phyloP scores from a whole-genome alignment of 2,797 vertebrate genomes.

The Hydrocynus forskahlii region DNA sequence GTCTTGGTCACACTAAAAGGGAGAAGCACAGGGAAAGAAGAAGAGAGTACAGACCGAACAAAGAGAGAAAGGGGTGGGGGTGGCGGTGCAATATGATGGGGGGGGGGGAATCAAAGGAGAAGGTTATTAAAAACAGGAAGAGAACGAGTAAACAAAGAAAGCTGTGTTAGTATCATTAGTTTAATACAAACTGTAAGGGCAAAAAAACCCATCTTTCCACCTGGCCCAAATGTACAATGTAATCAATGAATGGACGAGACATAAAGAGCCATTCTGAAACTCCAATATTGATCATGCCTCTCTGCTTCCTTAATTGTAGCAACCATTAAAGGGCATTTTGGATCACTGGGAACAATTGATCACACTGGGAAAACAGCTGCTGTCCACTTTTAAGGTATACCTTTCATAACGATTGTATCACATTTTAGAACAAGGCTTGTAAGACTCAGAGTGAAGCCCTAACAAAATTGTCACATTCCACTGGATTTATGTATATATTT shows the following conservation, averaged over 20 bases:
- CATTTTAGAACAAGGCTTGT: neutral
- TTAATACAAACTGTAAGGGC: neutral
- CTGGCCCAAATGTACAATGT: neutral
- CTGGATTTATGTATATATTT: too few species aligned
- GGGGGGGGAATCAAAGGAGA: constrained; percentile 53
- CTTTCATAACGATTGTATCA: constrained; percentile 16
- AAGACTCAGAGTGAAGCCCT: neutral
- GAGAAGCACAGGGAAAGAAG: constrained; percentile 47
- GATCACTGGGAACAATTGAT: constrained; percentile 26
- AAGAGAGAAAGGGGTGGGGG: constrained; percentile 42
- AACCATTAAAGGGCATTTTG: constrained; percentile 17
- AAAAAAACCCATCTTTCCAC: neutral
- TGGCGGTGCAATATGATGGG: neutral
- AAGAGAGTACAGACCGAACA: constrained; percentile 34
- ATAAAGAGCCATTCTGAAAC: constrained; percentile 21
- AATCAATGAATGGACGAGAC: neutral
- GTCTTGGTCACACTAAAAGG: constrained; percentile 93
- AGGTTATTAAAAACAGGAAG: neutral
- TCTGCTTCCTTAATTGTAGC: constrained; percentile 25
- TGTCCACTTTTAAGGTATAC: neutral
- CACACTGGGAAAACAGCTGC: neutral
- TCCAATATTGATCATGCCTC: constrained; percentile 18
- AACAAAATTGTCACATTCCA: neutral
- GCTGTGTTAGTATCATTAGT: constrained; percentile 66
- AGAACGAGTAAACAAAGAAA: constrained; percentile 59